Evolutionary conservation across 1,140 invertebrate genomes (phyloP), one percentile per base, ranked within the genome.

Genomic region (Dermatophagoides farinae): DNA sequence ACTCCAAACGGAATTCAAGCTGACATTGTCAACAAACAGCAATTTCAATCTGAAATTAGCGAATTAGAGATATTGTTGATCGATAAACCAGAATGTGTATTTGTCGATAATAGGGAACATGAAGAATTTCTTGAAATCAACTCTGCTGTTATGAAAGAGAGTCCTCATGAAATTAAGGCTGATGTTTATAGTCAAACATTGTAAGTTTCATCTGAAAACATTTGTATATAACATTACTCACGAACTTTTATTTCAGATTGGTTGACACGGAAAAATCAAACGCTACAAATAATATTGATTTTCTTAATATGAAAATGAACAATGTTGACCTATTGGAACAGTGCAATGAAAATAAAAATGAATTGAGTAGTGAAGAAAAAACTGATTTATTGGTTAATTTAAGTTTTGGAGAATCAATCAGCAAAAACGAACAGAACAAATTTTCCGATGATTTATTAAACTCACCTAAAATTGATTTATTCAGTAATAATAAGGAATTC

Each of bases 221-320:
- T 41, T 31, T 31, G 31, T 4, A 31, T 4, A 31, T 31, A 31
- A 4, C 31, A 31, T 31, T 31, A 31, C 8, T 31, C n/a, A n/a
- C n/a, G n/a, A 31, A 4, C 2, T 4, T 31, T 8, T 31, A 31
- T 31, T 31, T 31, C 31, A 31, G 31, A 31, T 31, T 31, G 31
- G 31, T 31, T 31, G 31, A 31, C 8, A 31, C 31, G 31, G 31
- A 31, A 31, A 31, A 31, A 31, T 31, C 31, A 38, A 63, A 61
- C 46, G 55, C 58, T 40, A 46, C 61, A 14, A 61, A 65, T 39
- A 57, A 61, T 31, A 61, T 57, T 25, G 44, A 43, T 55, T 44
- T 55, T 40, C 14, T 52, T 52, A 5, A 55, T 31, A 31, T 31
- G 23, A 18, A 23, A 47, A 20, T 47, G n/a, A 47, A 23, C 46